A percentile compares a stretch with the other conserved stretches of the same genome.
phyloP scores from a whole-genome alignment of 2,797 vertebrate genomes.

The Harpagifer antarcticus region DNA sequence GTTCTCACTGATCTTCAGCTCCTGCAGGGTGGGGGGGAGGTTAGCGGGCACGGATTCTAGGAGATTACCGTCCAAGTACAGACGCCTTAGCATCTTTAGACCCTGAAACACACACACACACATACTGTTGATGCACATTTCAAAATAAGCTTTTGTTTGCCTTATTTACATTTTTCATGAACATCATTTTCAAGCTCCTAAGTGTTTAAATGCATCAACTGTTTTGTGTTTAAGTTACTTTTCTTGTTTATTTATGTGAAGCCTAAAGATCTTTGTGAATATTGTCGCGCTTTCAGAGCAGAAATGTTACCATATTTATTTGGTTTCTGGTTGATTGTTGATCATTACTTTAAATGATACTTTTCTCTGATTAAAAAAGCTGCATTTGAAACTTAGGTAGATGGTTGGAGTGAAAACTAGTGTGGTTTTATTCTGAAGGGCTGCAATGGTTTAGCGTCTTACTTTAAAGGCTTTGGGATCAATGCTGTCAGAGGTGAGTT shows the following conservation, averaged over 20 bases:
- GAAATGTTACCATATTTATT: neutral
- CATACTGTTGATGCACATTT: neutral
- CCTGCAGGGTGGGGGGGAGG: conserved; percentile 91
- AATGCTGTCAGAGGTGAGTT: conserved; percentile 87
- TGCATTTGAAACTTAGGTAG: neutral
- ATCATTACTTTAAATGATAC: neutral
- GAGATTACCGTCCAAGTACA: conserved; percentile 95
- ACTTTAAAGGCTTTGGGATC: conserved; percentile 71
- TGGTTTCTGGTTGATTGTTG: neutral
- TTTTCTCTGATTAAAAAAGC: neutral
- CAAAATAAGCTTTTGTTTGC: neutral
- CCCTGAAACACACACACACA: conserved; percentile 75
- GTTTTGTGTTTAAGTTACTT: neutral
- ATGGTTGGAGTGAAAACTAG: neutral
- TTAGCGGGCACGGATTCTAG: conserved; percentile 86
- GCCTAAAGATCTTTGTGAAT: neutral
- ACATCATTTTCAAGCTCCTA: neutral
- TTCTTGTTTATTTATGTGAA: neutral
- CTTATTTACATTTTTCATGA: neutral
- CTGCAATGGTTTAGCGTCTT: conserved; percentile 25
- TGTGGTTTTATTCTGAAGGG: conserved; percentile 5
- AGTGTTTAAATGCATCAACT: neutral
- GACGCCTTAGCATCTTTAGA: conserved; percentile 91
- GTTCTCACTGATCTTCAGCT: conserved; percentile 97
- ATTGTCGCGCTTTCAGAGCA: neutral